Conservation (phyloP, 2,113 vertebrate species). For the Neotragus moschatus region DNA sequence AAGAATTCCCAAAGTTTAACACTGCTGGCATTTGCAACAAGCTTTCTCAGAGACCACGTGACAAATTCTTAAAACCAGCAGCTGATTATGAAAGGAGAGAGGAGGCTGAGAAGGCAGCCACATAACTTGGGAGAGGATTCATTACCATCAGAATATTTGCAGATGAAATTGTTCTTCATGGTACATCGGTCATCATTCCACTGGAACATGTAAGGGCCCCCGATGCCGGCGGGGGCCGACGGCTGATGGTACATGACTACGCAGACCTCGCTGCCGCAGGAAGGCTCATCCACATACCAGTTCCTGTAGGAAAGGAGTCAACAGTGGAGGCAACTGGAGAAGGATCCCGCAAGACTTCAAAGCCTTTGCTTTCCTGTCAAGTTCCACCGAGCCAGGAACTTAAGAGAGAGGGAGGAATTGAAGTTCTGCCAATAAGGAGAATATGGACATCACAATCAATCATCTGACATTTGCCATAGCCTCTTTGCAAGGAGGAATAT, state of each 20-base stretch:
- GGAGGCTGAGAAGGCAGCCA: not conserved
- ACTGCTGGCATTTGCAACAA: not conserved
- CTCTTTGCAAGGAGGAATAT: slow-evolving; percentile 14
- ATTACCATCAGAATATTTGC: slow-evolving; percentile 93
- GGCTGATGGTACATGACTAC: slow-evolving; percentile 93
- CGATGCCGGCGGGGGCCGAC: slow-evolving; percentile 80
- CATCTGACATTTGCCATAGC: slow-evolving; percentile 38
- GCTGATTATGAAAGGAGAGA: not conserved
- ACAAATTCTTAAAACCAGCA: not conserved
- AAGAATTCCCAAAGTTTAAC: not conserved
- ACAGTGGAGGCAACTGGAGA: not conserved
- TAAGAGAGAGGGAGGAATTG: not conserved
- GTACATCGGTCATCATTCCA: slow-evolving; percentile 95
- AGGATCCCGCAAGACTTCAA: not conserved
- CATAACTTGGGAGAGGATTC: not conserved
- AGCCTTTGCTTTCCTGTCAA: not conserved
- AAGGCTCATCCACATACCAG: slow-evolving; percentile 94
- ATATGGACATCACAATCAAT: not conserved
- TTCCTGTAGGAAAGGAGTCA: slow-evolving; percentile 82
- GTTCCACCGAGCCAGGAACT: not conserved
- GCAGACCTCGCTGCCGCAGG: slow-evolving; percentile 92
- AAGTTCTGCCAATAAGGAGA: not conserved
- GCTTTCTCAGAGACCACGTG: not conserved
- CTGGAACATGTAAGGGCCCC: slow-evolving; percentile 88
- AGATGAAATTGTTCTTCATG: slow-evolving; percentile 96